phyloP scores from a whole-genome alignment of 2,888 invertebrate species.

The Drosophila anomalata region DNA sequence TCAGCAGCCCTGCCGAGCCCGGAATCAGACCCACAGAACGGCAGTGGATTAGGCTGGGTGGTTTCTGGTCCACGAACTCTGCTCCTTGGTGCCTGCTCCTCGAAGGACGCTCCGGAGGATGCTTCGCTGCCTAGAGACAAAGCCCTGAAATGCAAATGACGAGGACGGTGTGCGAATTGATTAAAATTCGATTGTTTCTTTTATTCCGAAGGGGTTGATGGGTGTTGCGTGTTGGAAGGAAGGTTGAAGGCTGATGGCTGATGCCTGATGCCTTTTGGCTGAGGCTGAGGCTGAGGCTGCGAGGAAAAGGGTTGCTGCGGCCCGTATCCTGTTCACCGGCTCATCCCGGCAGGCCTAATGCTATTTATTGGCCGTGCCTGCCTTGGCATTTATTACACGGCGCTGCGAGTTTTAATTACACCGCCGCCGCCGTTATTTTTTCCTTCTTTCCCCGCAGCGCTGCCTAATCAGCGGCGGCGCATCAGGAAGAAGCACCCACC shows the following conservation, averaged over 20 bases:
- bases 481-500: conserved; percentile 47
- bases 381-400: conserved; percentile 78
- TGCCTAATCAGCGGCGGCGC: conserved; percentile 76
- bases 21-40: conserved; percentile 26
- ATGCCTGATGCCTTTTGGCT: conserved; percentile 21
- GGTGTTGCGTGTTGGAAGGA: conserved; percentile 22
- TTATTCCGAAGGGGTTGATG: conserved; percentile 49
- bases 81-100: conserved; percentile 17
- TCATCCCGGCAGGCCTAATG: conserved; percentile 59
- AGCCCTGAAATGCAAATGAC: conserved; percentile 61
- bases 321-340: conserved; percentile 16
- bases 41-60: conserved; percentile 1
- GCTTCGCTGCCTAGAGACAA: conserved; percentile 65
- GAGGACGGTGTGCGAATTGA: conserved; percentile 77
- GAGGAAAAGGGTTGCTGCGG: conserved; percentile 56
- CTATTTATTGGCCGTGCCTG: conserved; percentile 78
- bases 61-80: background rate
- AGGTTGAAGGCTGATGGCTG: conserved; percentile 10
- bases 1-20: conserved; percentile 25
- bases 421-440: conserved; percentile 23
- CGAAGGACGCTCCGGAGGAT: conserved; percentile 13
- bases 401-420: conserved; percentile 77
- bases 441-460: conserved; percentile 46
- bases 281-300: background rate
- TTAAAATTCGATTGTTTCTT: conserved; percentile 84